These are phyloP conservation scores for Adineta ricciae DNA, from an alignment of 2,888 invertebrate species.

Conservation along the genomic window DNA sequence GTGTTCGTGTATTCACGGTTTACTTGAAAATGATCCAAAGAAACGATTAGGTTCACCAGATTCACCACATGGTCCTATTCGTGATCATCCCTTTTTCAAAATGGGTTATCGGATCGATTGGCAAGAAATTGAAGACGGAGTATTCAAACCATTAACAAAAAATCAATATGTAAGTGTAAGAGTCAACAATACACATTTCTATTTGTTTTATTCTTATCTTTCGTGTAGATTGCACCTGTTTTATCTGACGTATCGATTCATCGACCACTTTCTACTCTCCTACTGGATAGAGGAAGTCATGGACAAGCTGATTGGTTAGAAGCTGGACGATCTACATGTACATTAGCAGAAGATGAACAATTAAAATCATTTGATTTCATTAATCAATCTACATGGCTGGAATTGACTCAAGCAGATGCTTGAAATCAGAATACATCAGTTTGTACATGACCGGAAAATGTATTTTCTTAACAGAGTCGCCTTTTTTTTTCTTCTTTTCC, in stretches of 20 bases:
- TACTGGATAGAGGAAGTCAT: not conserved
- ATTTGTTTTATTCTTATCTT: not conserved
- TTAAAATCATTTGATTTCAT: not conserved
- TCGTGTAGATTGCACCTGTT: not conserved
- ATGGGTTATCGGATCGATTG: not conserved
- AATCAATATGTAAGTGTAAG: not conserved
- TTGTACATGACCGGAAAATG: too few relatives aligned
- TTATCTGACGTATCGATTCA: not conserved
- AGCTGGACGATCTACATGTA: not conserved
- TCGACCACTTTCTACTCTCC: not conserved
- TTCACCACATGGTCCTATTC: conserved; percentile 1
- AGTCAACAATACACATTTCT: not conserved
- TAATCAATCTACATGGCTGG: not conserved
- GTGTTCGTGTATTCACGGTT: not conserved
- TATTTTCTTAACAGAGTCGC: too few relatives aligned
- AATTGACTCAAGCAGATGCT: not conserved
- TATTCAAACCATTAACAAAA: not conserved
- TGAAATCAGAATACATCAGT: not conserved
- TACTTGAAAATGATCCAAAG: not conserved
- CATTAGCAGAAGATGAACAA: not conserved
- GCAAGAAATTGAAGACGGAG: not conserved
- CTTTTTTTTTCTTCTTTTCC: too few relatives aligned
- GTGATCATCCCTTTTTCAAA: conserved; percentile 18
- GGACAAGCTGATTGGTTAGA: not conserved
- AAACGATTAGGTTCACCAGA: conserved; percentile 14